phyloP scores from a whole-genome alignment of 2,797 vertebrate species.

The Rhinichthys osculus region DNA sequence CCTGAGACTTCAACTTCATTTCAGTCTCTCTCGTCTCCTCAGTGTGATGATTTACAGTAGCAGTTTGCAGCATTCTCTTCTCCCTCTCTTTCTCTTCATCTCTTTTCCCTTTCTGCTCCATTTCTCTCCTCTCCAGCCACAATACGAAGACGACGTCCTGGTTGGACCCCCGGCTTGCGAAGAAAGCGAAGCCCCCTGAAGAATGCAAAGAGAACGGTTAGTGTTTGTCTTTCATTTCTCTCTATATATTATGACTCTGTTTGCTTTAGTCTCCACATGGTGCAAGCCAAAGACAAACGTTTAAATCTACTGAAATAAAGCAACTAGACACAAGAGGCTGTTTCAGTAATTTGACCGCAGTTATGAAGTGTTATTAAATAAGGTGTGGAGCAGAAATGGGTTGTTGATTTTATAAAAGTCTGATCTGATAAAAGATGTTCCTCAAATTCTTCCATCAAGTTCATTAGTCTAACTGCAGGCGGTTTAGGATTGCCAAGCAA shows the following conservation, averaged over 20 bases:
- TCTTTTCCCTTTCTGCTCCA: slow-evolving; percentile 76
- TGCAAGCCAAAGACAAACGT: not conserved
- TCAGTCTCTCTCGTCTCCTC: slow-evolving; percentile 39
- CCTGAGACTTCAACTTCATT: slow-evolving; percentile 50
- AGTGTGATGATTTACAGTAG: slow-evolving; percentile 34
- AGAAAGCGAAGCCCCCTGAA: slow-evolving; percentile 98
- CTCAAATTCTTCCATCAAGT: not conserved
- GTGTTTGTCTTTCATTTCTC: slow-evolving; percentile 69
- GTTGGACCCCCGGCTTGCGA: slow-evolving; percentile 98
- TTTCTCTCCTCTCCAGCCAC: slow-evolving; percentile 84
- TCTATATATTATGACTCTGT: slow-evolving; percentile 18
- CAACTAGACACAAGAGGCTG: not conserved
- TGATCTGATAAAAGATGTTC: not conserved
- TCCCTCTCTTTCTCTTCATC: slow-evolving; percentile 40
- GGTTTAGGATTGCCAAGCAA: not conserved
- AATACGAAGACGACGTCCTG: slow-evolving; percentile 99
- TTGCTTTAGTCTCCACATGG: not conserved
- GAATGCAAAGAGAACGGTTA: slow-evolving; percentile 99
- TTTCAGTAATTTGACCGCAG: not conserved
- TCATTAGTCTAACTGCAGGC: slow-evolving; percentile 6
- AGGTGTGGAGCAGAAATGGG: not conserved
- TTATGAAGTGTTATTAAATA: not conserved
- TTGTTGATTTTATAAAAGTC: not conserved
- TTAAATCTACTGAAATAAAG: slow-evolving; percentile 5
- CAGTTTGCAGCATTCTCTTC: slow-evolving; percentile 46